Conservation (phyloP, 2,888 invertebrate species). For the Tachina fera region DNA sequence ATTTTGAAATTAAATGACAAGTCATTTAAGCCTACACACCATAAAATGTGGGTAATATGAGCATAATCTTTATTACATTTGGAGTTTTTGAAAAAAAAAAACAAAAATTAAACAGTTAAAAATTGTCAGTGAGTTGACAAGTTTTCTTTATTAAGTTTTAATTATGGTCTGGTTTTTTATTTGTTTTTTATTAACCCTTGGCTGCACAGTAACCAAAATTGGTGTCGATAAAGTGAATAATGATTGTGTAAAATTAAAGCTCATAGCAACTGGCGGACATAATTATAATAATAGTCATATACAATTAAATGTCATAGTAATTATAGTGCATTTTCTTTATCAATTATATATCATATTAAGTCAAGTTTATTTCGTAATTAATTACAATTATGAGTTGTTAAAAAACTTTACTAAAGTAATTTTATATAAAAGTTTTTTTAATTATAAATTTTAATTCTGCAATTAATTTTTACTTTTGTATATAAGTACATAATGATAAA, state of each 20-base stretch:
- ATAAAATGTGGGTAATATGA: conserved; percentile 30
- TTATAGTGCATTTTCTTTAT: no score
- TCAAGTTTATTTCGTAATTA: no score
- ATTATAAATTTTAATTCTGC: no score
- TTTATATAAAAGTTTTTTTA: no score
- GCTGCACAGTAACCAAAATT: background rate
- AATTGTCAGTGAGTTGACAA: conserved; percentile 34
- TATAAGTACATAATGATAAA: no score
- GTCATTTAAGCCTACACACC: conserved; percentile 47
- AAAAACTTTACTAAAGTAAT: no score
- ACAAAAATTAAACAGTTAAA: background rate
- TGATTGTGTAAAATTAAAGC: background rate
- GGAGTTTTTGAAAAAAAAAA: background rate
- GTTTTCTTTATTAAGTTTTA: conserved; percentile 28
- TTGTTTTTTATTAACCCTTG: conserved; percentile 6
- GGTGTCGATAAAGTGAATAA: background rate
- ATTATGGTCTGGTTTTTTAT: conserved; percentile 19
- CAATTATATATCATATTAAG: no score
- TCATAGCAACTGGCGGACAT: background rate
- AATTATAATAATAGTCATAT: background rate
- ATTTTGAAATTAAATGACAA: conserved; percentile 29
- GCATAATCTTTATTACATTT: conserved; percentile 9
- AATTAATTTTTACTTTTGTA: no score
- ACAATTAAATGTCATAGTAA: no score
- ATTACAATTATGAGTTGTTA: no score